A percentile compares a stretch with the other conserved stretches of the same genome.
Evolutionary conservation across 2,888 invertebrate species (phyloP).

Genomic region (Neoitamus cyanurus): DNA sequence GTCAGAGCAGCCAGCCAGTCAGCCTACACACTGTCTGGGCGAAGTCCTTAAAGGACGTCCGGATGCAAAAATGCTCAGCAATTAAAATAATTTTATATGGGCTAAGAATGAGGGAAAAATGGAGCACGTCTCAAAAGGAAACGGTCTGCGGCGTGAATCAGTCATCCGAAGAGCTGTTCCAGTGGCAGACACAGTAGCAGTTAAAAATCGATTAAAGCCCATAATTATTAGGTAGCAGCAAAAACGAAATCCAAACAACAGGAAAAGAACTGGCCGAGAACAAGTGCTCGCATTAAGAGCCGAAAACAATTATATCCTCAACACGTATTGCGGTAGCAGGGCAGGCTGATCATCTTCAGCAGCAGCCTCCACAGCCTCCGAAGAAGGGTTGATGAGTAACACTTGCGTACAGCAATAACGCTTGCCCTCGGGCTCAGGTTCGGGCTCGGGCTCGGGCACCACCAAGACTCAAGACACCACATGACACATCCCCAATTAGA

Average conservation of each 20-base stretch:
- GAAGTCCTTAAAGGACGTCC: constrained; percentile 16
- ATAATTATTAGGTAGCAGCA: constrained; percentile 35
- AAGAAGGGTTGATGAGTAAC: constrained; percentile 29
- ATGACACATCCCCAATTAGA: constrained; percentile 44
- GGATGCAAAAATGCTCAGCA: background rate
- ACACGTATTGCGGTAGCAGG: constrained; percentile 41
- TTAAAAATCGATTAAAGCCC: constrained; percentile 45
- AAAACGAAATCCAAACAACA: constrained; percentile 42
- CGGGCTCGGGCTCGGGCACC: background rate
- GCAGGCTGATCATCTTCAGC: background rate
- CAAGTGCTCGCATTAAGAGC: constrained; percentile 19
- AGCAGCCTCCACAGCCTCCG: background rate
- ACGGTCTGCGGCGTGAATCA: constrained; percentile 18
- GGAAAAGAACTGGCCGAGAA: constrained; percentile 31
- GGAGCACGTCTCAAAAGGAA: background rate
- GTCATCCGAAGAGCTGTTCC: constrained; percentile 11
- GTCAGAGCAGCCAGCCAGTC: background rate
- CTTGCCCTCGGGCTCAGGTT: background rate
- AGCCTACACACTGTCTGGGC: background rate
- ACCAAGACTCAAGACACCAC: background rate
- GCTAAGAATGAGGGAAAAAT: background rate
- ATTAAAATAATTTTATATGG: constrained; percentile 37
- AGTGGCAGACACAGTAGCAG: constrained; percentile 42
- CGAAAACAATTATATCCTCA: constrained; percentile 43
- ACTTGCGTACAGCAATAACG: constrained; percentile 21